Conservation (phyloP, 2,888 invertebrate species). For the Cheilosia urbana region DNA sequence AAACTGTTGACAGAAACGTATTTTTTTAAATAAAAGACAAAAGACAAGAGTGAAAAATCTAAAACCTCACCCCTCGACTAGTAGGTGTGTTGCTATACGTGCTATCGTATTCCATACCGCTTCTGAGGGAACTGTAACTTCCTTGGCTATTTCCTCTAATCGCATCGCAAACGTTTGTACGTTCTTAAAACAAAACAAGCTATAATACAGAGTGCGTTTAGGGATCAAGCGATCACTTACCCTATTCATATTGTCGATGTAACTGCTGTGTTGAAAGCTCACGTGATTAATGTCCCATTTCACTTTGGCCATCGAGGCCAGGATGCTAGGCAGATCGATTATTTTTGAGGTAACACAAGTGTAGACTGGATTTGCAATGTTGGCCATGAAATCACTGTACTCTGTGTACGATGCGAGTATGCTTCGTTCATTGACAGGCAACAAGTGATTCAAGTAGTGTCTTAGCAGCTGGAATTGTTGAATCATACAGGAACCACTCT, state of each 20-base stretch:
- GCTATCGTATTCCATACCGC: constrained; percentile 95
- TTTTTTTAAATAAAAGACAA: neutral
- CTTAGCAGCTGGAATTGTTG: constrained; percentile 94
- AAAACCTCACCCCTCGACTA: constrained; percentile 92
- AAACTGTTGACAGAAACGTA: constrained; percentile 83
- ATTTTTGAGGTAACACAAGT: constrained; percentile 92
- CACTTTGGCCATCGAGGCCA: constrained; percentile 95
- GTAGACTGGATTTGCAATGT: constrained; percentile 93
- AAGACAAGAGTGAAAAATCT: constrained; percentile 12
- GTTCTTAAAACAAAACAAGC: constrained; percentile 77
- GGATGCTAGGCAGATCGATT: constrained; percentile 90
- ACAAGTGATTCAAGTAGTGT: constrained; percentile 92
- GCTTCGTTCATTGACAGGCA: constrained; percentile 89
- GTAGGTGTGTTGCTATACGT: constrained; percentile 92
- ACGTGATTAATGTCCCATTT: constrained; percentile 98
- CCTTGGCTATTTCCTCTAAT: constrained; percentile 89
- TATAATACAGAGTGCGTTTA: neutral
- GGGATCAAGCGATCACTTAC: constrained; percentile 82
- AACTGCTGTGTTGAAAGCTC: constrained; percentile 96
- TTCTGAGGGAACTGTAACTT: constrained; percentile 89
- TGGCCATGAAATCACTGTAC: constrained; percentile 83
- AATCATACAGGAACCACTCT: constrained; percentile 95
- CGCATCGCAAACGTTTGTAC: constrained; percentile 90
- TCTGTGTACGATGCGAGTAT: constrained; percentile 88
- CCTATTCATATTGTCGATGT: constrained; percentile 90